These are phyloP conservation scores for Tetraodon nigroviridis DNA, from an alignment of 2,113 vertebrate genomes.

Conservation along the genomic window DNA sequence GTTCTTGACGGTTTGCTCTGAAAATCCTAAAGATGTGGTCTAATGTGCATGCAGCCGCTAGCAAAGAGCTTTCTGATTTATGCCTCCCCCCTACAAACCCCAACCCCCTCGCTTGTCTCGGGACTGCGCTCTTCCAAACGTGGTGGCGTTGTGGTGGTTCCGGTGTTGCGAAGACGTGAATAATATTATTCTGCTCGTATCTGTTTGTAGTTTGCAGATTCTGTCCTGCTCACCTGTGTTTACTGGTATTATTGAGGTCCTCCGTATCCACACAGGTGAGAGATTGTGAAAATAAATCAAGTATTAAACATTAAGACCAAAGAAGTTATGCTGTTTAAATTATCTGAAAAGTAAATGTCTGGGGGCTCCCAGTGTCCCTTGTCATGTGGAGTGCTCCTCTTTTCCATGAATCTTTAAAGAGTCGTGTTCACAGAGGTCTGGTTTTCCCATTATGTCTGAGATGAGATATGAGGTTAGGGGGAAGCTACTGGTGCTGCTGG, in stretches of 20 bases:
- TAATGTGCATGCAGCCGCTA: conserved; percentile 99
- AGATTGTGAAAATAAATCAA: background rate
- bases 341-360: no score
- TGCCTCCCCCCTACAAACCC: conserved; percentile 53
- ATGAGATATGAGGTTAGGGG: conserved; percentile 62
- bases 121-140: conserved; percentile 31
- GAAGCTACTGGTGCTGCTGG: conserved; percentile 33
- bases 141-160: conserved; percentile 25
- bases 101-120: conserved; percentile 44
- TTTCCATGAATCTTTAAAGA: conserved; percentile 64
- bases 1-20: conserved; percentile 93
- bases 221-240: conserved; percentile 1
- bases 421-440: conserved; percentile 62
- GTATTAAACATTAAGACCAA: background rate
- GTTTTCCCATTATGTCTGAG: conserved; percentile 71
- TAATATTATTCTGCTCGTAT: conserved; percentile 34
- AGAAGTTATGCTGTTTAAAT: background rate
- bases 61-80: conserved; percentile 92
- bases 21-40: conserved; percentile 98
- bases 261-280: no score
- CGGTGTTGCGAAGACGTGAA: conserved; percentile 25
- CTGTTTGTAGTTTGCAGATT: conserved; percentile 8
- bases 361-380: conserved; percentile 26
- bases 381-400: conserved; percentile 47
- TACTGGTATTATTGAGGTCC: no score